A percentile compares a stretch with the other conserved stretches of the same genome.
Conservation (phyloP, 2,888 invertebrate genomes). For the Cephus runcator region DNA sequence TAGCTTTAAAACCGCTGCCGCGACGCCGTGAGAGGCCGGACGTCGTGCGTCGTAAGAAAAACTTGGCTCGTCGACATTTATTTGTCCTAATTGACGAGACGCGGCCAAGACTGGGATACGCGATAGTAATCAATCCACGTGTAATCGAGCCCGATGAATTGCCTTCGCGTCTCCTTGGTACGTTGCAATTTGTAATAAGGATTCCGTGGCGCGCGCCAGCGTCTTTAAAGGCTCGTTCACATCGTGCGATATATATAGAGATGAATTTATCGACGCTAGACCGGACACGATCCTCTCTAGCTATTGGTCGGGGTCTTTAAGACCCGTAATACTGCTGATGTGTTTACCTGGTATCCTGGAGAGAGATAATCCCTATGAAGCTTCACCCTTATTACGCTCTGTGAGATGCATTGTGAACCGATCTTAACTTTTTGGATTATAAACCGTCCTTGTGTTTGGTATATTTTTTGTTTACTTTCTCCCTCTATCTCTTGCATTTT, state of each 20-base stretch:
- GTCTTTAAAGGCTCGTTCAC: neutral
- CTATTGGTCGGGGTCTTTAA: neutral
- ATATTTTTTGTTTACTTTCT: slow-evolving; percentile 38
- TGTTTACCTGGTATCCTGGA: neutral
- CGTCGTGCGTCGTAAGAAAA: neutral
- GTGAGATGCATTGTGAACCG: slow-evolving; percentile 52
- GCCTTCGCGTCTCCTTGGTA: neutral
- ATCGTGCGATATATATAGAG: neutral
- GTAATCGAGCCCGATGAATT: neutral
- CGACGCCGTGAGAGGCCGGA: neutral
- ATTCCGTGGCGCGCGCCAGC: neutral
- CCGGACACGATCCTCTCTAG: neutral
- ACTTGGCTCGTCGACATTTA: slow-evolving; percentile 2
- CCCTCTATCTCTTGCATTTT: neutral
- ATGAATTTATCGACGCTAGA: neutral
- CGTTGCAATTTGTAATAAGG: neutral
- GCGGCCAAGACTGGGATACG: neutral
- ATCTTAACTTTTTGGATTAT: slow-evolving; percentile 64
- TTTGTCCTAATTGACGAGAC: slow-evolving; percentile 3
- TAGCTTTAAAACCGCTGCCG: neutral
- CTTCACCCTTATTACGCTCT: slow-evolving; percentile 61
- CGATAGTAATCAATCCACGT: slow-evolving; percentile 4
- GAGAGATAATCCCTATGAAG: slow-evolving; percentile 49
- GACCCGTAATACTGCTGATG: neutral
- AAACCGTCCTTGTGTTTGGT: slow-evolving; percentile 39